phyloP scores from a whole-genome alignment of 2,797 vertebrate species.

The Oreochromis mossambicus region DNA sequence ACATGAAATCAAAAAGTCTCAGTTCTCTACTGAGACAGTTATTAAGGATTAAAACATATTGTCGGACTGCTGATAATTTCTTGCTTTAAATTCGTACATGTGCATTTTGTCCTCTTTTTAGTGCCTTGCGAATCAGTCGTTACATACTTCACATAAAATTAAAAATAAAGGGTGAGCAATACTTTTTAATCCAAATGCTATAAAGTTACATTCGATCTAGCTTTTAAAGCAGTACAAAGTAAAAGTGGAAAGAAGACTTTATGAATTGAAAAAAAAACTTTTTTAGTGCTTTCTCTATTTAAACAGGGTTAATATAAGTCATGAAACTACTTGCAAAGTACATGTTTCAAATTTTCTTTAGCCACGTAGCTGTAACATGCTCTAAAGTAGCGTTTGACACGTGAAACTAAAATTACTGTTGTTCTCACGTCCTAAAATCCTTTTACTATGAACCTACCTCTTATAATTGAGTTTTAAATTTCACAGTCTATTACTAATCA shows the following conservation, averaged over 20 bases:
- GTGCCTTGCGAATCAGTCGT: constrained; percentile 2
- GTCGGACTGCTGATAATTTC: background rate
- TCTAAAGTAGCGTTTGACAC: constrained; percentile 54
- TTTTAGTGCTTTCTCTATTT: background rate
- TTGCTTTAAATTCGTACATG: background rate
- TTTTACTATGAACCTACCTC: constrained; percentile 65
- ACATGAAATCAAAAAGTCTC: constrained; percentile 1
- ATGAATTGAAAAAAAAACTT: background rate
- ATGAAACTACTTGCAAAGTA: constrained; percentile 36
- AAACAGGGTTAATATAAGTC: constrained; percentile 26
- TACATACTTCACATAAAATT: background rate
- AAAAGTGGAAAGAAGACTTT: background rate
- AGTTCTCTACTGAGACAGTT: background rate
- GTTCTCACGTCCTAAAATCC: constrained; percentile 57
- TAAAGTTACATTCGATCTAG: background rate
- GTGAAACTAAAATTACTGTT: constrained; percentile 60
- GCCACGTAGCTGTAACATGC: constrained; percentile 45
- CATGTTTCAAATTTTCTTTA: constrained; percentile 15
- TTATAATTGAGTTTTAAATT: constrained; percentile 66
- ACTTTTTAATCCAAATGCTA: background rate
- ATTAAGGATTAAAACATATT: background rate
- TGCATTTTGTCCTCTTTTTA: background rate
- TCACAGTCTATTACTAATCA: constrained; percentile 69
- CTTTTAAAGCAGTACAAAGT: background rate
- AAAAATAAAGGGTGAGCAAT: background rate